A percentile compares a stretch with the other conserved stretches of the same genome.
These are phyloP conservation scores for Lochmaea crataegi DNA, from an alignment of 2,888 invertebrate species.

Conservation along the genomic window DNA sequence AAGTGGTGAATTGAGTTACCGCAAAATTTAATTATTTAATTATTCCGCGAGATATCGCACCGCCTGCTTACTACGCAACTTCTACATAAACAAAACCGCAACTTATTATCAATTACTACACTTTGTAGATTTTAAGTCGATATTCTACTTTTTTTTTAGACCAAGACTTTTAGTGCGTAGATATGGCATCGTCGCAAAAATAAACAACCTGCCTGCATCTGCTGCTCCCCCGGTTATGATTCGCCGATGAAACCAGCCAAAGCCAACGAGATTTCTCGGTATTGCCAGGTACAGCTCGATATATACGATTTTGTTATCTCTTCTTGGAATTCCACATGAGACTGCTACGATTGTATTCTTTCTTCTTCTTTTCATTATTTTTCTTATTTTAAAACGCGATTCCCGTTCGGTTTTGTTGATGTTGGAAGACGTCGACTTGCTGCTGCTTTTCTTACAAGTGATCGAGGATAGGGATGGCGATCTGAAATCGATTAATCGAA, in stretches of 20 bases:
- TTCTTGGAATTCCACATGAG: constrained; percentile 46
- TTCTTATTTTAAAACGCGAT: constrained; percentile 1
- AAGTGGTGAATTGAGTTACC: not conserved
- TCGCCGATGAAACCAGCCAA: constrained; percentile 38
- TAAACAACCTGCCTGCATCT: constrained; percentile 36
- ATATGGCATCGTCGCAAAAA: constrained; percentile 31
- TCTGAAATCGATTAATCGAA: too few relatives aligned
- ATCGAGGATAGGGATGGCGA: too few relatives aligned
- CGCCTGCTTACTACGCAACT: not conserved
- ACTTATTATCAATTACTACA: not conserved
- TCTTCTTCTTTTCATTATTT: not conserved
- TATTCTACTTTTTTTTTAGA: not conserved
- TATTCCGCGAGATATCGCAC: not conserved
- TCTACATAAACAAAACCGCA: not conserved
- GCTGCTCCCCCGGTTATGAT: constrained; percentile 26
- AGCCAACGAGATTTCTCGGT: constrained; percentile 43
- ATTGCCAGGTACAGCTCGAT: constrained; percentile 46
- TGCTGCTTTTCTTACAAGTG: not conserved
- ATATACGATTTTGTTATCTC: constrained; percentile 41
- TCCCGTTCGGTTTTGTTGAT: constrained; percentile 12
- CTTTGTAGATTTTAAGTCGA: too few relatives aligned
- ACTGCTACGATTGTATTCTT: constrained; percentile 28
- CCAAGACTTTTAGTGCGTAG: not conserved
- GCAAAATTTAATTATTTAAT: not conserved
- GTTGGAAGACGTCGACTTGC: not conserved